Base-by-base conservation (phyloP, 2,113 vertebrate species). In the Ranitomeya imitator region DNA sequence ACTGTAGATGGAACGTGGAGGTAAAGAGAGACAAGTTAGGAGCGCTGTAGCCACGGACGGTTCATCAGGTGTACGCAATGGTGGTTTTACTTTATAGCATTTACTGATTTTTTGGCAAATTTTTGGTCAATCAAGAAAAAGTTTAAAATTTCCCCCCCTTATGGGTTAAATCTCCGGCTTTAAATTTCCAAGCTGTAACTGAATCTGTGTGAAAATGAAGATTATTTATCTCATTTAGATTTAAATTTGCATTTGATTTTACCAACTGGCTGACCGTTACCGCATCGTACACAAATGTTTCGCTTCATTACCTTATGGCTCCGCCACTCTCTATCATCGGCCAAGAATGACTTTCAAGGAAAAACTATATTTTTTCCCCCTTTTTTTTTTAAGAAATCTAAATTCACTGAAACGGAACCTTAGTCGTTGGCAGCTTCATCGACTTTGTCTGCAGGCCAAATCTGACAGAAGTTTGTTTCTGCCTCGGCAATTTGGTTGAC, bases 401-500 rank as follows among this genome's bases (percentile, higher is more conserved):
- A 83, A 65, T 13, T 83, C 80, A 52, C 19, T 83, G 59, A 83
- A 12, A 65, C 12, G 19, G 31, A 65, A 83, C 59, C 19, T 13
- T 8, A 83, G 80, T 60, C 26, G 31, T n/a, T 83, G 80, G 60
- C 80, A 65, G 60, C 59, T 45, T n/a, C 31, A 23, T 65, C 18
- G 37, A n/a, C 31, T 21, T 80, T 61, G 80, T 83, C 60, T 65
- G 60, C 80, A n/a, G 59, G 60, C 80, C 80, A 83, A 65, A 26
- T n/a, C 57, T 63, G 31, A 26, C 5, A 59, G 59, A 82, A 82
- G 79, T 23, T 61, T 21, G 79, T 63, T 21, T 82, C 21, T 65
- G 60, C 55, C 59, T 10, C 18, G 26, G 57, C 8, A 63, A 82
- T 61, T 80, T 80, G 51, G 51, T 79, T 55, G 54, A 23, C 19